Evolutionary conservation across 1,140 invertebrate species (phyloP).

Genomic region (Zophobas morio): DNA sequence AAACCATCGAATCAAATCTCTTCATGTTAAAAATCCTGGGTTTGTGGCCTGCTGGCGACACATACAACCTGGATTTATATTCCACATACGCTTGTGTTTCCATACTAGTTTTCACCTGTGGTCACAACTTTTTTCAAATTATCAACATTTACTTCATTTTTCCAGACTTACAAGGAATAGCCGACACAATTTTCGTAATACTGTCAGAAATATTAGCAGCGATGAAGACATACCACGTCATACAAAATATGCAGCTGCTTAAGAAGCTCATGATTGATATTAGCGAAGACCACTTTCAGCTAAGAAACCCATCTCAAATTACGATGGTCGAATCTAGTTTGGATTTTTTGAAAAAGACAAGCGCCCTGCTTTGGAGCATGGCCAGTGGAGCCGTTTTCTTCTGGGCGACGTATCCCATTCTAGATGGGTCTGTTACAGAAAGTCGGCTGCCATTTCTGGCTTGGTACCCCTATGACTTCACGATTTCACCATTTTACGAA

Average conservation of each 20-base stretch:
- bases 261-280: conserved; percentile 12
- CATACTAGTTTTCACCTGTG: not conserved
- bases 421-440: not conserved
- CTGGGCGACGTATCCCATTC: conserved; percentile 27
- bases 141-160: conserved; percentile 25
- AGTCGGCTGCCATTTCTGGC: not conserved
- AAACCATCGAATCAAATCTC: too few species aligned
- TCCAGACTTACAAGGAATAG: conserved; percentile 7
- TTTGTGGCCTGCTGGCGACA: not conserved
- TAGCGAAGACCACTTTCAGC: conserved; percentile 6
- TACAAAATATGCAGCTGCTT: conserved; percentile 2
- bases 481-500: conserved; percentile 4
- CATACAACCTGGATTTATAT: not conserved
- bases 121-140: conserved; percentile 24
- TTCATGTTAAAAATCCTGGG: too few species aligned
- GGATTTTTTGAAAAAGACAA: not conserved
- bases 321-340: not conserved
- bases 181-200: not conserved
- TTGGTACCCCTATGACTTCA: conserved; percentile 16
- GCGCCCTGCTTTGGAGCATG: not conserved
- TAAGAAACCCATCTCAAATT: conserved; percentile 1
- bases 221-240: not conserved
- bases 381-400: not conserved
- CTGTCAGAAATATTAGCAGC: not conserved
- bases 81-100: conserved; percentile 1